phyloP scores from a whole-genome alignment of 2,113 vertebrate genomes.

The Burhinus bistriatus region DNA sequence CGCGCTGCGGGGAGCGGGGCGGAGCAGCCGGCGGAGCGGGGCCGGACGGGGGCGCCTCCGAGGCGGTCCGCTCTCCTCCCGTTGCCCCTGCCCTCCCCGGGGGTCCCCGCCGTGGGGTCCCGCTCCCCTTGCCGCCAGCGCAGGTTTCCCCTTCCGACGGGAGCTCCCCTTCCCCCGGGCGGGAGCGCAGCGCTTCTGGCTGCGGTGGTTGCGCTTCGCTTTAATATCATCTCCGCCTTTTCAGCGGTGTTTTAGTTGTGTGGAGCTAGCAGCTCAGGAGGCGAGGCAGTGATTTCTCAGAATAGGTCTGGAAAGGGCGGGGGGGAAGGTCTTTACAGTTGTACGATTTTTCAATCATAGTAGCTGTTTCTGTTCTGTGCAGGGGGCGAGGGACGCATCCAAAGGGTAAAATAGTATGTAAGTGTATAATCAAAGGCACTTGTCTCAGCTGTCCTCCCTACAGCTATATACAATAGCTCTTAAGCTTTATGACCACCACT shows the following conservation, averaged over 20 bases:
- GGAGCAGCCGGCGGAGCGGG: background rate
- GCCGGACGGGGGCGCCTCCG: background rate
- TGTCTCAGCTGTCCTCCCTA: background rate
- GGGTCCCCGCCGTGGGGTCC: background rate
- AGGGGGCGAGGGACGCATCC: fast-evolving
- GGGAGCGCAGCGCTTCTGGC: background rate
- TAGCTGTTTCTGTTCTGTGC: too few species aligned
- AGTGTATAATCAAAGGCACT: background rate
- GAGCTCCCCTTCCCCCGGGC: too few species aligned
- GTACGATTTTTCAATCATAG: fast-evolving
- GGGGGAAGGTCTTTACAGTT: fast-evolving
- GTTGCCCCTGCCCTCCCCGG: background rate
- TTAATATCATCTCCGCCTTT: fast-evolving
- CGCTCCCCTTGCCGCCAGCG: background rate
- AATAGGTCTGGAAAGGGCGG: background rate
- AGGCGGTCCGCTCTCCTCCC: too few species aligned
- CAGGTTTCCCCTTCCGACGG: background rate
- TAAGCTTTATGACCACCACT: background rate
- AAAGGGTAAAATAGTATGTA: background rate
- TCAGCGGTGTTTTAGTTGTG: fast-evolving
- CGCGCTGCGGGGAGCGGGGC: background rate
- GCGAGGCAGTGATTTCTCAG: fast-evolving
- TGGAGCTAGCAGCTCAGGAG: background rate
- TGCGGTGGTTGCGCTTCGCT: background rate
- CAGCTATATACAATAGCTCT: background rate